Evolutionary conservation across 2,888 invertebrate genomes (phyloP).

Genomic region (Stenolophus ochropezus): DNA sequence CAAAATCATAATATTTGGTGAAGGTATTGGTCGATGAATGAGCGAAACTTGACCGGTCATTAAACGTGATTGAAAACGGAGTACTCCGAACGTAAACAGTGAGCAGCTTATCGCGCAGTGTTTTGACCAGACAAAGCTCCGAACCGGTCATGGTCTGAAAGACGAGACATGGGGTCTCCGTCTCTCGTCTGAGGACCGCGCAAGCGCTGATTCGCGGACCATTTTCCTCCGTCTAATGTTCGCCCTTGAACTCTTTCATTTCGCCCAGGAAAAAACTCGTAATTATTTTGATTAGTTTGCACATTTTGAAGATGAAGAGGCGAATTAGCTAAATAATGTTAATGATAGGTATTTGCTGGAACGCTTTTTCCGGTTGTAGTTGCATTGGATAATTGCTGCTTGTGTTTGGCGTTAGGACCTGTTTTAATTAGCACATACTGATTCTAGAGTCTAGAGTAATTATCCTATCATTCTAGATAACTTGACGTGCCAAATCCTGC

Average conservation of each 20-base stretch:
- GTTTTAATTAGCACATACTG: constrained; percentile 10
- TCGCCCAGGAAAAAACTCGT: constrained; percentile 18
- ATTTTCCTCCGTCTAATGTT: constrained; percentile 48
- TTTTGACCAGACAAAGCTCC: constrained; percentile 56
- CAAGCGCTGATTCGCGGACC: constrained; percentile 3
- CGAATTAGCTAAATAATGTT: constrained; percentile 44
- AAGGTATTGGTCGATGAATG: too few species aligned
- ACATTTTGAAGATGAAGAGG: constrained; percentile 46
- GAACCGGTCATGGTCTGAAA: constrained; percentile 58
- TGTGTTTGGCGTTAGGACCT: not conserved
- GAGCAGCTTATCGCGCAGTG: constrained; percentile 20
- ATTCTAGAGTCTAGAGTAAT: not conserved
- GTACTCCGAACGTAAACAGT: not conserved
- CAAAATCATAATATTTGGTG: too few species aligned
- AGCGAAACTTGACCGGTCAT: too few species aligned
- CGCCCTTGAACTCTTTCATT: constrained; percentile 56
- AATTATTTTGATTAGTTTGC: constrained; percentile 47
- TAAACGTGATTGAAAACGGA: constrained; percentile 10
- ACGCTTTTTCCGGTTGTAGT: constrained; percentile 34
- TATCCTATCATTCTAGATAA: constrained; percentile 14
- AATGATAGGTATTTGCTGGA: constrained; percentile 41
- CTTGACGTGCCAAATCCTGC: not conserved
- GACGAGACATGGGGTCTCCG: constrained; percentile 56
- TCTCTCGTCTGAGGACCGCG: constrained; percentile 34
- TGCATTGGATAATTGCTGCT: constrained; percentile 21